phyloP scores from a whole-genome alignment of 2,113 vertebrate genomes.

The Poicephalus gulielmi region DNA sequence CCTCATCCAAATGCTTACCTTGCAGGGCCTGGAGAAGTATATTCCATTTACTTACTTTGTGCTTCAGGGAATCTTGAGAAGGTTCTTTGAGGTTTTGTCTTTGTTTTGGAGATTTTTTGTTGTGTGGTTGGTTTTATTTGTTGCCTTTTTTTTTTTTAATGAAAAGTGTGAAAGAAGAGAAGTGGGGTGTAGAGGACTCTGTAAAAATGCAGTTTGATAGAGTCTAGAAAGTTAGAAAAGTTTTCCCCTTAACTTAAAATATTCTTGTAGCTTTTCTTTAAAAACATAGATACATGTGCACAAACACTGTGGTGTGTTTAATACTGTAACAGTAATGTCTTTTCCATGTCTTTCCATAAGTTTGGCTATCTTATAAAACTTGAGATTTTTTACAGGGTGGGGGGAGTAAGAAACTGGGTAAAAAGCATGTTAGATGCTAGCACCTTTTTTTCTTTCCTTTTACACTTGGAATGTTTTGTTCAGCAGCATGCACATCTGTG shows the following conservation, averaged over 20 bases:
- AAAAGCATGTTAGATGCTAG: neutral
- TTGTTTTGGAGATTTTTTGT: neutral
- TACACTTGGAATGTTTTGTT: slow-evolving; percentile 1
- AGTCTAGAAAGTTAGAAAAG: neutral
- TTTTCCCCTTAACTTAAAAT: neutral
- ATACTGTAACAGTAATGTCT: slow-evolving; percentile 10
- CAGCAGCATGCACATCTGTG: neutral
- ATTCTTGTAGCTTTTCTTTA: neutral
- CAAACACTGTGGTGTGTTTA: neutral
- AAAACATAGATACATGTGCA: neutral
- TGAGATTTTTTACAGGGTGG: neutral
- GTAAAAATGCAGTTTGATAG: neutral
- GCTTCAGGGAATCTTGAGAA: neutral
- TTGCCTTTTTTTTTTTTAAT: neutral
- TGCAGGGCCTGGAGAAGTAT: neutral
- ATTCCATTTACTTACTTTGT: neutral
- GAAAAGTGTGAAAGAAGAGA: neutral
- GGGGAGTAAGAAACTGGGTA: neutral
- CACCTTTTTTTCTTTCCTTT: neutral
- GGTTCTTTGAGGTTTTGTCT: neutral
- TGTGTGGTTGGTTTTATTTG: neutral
- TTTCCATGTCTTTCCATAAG: slow-evolving; percentile 25
- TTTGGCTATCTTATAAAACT: slow-evolving; percentile 37
- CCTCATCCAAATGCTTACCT: neutral
- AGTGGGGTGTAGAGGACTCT: neutral